Evolutionary conservation across 2,113 vertebrate species (phyloP), one percentile per base, ranked within the genome.

Genomic region (Sclerurus mexicanus): DNA sequence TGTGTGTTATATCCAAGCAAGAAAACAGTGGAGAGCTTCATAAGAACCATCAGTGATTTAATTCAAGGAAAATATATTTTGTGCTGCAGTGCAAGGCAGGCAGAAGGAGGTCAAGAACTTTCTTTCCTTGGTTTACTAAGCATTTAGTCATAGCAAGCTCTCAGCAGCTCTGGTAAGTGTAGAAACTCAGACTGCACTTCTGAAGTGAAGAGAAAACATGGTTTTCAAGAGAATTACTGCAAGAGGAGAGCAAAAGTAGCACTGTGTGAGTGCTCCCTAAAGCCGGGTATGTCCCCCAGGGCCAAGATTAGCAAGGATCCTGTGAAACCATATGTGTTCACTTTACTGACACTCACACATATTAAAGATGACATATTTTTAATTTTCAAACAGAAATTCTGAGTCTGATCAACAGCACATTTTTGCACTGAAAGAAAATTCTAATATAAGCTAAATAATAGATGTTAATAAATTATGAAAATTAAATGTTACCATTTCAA

Each of bases 301-400:
- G 10, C 31, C 5, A 11, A 56, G 35, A 56, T 53, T 7, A 69
- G 10, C 24, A 30, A 76, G 28, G 27, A 14, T 71, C 3, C 37
- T 52, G 16, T 16, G 13, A 1, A 42, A 40, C 3, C 7, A 24
- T 22, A 11, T 27, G 12, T 33, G 7, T 74, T 82, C 28, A 12
- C 14, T 52, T 19, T 72, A 33, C 10, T 72, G 85, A 75, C 15
- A 21, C 3, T 72, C n/a, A 80, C 27, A 52, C 5, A 24, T 49
- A 25, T 31, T 40, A 87, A 39, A 91, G 28, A 40, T 1, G 0
- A 15, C 0, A 0, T 22, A 42, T n/a, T 68, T 71, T 55, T 27
- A 68, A 42, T 55, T 85, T 85, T 33, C 19, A 49, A 53, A 33
- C 4, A 76, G 31, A 89, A 87, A 52, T n/a, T 50, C 6, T 64